Conservation (phyloP, 2,888 invertebrate genomes). For the Agriotes lineatus region DNA sequence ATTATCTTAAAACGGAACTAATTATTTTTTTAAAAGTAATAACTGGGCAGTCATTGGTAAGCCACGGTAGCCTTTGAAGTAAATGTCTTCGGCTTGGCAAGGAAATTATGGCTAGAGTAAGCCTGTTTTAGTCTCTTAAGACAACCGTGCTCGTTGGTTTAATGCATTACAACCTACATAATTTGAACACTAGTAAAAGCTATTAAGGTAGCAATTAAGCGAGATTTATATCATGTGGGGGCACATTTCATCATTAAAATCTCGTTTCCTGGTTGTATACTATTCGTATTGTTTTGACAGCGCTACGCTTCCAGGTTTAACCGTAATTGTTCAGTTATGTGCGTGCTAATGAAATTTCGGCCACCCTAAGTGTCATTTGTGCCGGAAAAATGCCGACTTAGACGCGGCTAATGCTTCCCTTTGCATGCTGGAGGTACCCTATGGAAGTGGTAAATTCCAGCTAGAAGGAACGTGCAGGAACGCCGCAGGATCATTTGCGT, state of each 20-base stretch:
- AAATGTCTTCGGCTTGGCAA: no score
- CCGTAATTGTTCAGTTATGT: no score
- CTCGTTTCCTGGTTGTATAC: not conserved
- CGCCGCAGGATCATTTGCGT: not conserved
- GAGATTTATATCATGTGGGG: constrained; percentile 1
- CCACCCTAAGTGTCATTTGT: no score
- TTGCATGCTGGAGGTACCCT: not conserved
- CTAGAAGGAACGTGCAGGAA: not conserved
- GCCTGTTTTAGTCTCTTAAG: no score
- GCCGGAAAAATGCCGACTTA: no score
- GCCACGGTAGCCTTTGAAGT: no score
- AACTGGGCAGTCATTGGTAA: no score
- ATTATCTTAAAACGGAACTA: no score
- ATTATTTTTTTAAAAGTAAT: no score
- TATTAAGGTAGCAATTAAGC: not conserved
- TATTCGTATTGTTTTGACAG: not conserved
- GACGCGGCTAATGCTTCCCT: no score
- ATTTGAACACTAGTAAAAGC: not conserved
- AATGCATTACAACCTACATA: not conserved
- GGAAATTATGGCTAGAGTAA: no score
- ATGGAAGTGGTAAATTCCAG: not conserved
- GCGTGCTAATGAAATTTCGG: no score
- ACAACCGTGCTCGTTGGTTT: not conserved
- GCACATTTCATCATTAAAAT: not conserved
- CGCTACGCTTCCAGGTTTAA: not conserved